Base-by-base conservation (phyloP, 1,140 invertebrate species). In the Lithobius niger region DNA sequence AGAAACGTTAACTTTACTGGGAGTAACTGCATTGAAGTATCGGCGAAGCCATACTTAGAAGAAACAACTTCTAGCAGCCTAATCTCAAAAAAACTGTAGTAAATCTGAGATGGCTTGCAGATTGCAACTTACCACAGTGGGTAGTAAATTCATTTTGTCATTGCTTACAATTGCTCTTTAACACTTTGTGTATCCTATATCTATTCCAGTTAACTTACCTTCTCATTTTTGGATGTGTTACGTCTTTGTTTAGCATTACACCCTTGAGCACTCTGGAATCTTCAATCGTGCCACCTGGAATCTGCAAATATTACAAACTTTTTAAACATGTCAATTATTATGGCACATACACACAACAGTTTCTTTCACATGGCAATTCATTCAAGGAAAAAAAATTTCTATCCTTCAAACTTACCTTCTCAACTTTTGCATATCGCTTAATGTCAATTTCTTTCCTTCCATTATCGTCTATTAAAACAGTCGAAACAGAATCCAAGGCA, bases 231-330 rank as follows among this genome's bases (percentile, higher is more conserved):
- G 93, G 82, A 74, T 99, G 96, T 1, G 91, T 93, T 0, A 99
- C 89, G 74, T 99, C 96, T 74, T 99, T 99, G 72, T 99, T 99
- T 19, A 99, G 69, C 91, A 99, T 97, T 2, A 99, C 85, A 24
- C 97, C 97, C 60, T 80, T 84, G 2, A 99, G 70, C n/a, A 99
- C 93, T 60, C 79, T 74, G 3, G 90, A 97, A 55, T 99, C 94
- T 67, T 98, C 95, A 53, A 99, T 88, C 1, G 82, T 77, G 4
- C 92, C 96, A 50, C 97, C 96, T 15, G 96, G 94, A 61, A 99
- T 89, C 76, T 76, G 57, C 36, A 45, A 52, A 18, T 18, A 21
- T 57, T 43, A 31, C 10, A 55, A 27, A n/a, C 16, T 31, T 22
- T 53, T 22, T 45, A 36, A 36, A 36, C 10, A 36, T 36, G 10